These are phyloP conservation scores for Drosophila barbarae DNA, from an alignment of 2,888 invertebrate species.

Conservation along the genomic window DNA sequence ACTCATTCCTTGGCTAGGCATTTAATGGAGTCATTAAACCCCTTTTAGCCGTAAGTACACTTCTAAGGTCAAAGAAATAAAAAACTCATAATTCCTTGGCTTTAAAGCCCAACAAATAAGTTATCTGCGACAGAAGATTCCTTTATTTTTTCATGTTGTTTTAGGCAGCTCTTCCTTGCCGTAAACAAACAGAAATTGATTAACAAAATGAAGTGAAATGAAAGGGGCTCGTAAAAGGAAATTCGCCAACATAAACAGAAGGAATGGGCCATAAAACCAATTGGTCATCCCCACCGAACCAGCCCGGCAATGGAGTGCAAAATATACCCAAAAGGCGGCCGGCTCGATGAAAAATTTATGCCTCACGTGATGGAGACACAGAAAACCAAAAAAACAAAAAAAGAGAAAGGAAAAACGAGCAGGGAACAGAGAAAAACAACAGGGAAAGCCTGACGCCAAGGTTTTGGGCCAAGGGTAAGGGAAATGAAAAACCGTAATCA, in stretches of 20 bases:
- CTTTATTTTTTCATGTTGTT: conserved; percentile 14
- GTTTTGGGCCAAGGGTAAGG: conserved; percentile 18
- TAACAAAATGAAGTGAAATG: conserved; percentile 65
- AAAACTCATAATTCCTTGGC: conserved; percentile 1
- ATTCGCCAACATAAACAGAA: conserved; percentile 44
- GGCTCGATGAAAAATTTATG: conserved; percentile 63
- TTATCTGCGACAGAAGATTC: conserved; percentile 1
- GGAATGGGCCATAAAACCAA: conserved; percentile 51
- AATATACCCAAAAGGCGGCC: conserved; percentile 55
- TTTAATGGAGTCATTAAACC: neutral
- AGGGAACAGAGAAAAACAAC: conserved; percentile 13
- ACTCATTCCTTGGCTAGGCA: too few species aligned
- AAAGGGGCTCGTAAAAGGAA: conserved; percentile 56
- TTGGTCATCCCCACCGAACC: conserved; percentile 53
- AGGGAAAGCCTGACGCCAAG: conserved; percentile 23
- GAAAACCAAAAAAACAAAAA: conserved; percentile 4
- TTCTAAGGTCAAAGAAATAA: neutral
- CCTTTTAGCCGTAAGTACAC: neutral
- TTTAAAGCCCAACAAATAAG: neutral
- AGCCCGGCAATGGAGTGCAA: conserved; percentile 61
- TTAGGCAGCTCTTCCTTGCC: conserved; percentile 12
- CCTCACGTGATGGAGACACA: conserved; percentile 44
- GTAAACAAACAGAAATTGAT: conserved; percentile 55
- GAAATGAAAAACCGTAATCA: conserved; percentile 54
- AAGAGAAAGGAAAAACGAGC: conserved; percentile 7